Evolutionary conservation across 2,797 vertebrate genomes (phyloP), one percentile per base, ranked within the genome.

Genomic region (Mormyrops attenuatus): DNA sequence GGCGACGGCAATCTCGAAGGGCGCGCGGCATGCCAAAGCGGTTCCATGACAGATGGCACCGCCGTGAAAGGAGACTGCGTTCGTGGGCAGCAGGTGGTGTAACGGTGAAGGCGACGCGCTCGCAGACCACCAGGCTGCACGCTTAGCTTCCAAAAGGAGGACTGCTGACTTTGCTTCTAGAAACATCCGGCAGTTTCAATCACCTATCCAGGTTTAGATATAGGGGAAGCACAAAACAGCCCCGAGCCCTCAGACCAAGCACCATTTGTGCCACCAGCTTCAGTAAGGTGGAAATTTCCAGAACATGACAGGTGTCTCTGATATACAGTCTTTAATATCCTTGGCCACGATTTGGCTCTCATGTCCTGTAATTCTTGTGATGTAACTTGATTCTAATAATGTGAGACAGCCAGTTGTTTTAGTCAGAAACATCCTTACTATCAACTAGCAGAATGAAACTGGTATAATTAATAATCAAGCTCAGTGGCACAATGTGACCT

Each of bases 391-490:
- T 57, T 86, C 88, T 91, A 91, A 92, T 91, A 90, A 89, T 34
- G 15, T 57, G 85, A 89, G 57, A 63, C 34, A 41, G 60, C 47
- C 47, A 57, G 15, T 88, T 86, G 90, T 69, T 77, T 82, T 57
- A 69, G 22, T 77, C 84, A 47, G 41, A 91, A 92, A 90, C 88
- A 5, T 77, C 90, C 2, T 69, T 69, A 41, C 90, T 88, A 88
- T 89, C 86, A 90, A 88, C 85, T 88, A 89, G 73, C 22, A 41
- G 87, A 84, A 89, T 89, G 89, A 88, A 63, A n/a, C 73, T 47
- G 22, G 53, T 5, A 87, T 89, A 90, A 92, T 92, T 91, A 92
- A 91, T 91, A 89, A 89, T 87, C 47, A 77, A 85, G 66, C 88
- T 38, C 38, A 49, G 34, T 2, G n/a, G 30, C 73, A 88, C 88